phyloP scores from a whole-genome alignment of 2,888 invertebrate genomes.

The Aspidiotus rigidus region DNA sequence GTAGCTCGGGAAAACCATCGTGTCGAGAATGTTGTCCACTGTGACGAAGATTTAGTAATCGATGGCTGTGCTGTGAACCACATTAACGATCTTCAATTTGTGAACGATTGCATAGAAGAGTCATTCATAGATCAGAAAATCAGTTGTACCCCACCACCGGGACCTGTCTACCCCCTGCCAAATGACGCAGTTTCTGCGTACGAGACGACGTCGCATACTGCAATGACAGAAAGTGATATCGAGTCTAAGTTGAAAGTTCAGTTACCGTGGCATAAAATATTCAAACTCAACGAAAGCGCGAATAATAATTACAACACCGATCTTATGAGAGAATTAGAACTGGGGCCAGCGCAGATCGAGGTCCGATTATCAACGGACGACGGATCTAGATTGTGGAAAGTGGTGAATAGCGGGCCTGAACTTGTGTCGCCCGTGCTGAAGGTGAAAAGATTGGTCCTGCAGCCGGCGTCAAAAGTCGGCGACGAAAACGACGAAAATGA shows the following conservation, averaged over 20 bases:
- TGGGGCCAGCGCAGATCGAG: conserved; percentile 36
- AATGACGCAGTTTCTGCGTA: background rate
- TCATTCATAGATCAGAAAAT: conserved; percentile 25
- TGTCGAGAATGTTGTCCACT: background rate
- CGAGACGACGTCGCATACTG: background rate
- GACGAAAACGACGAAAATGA: background rate
- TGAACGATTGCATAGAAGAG: conserved; percentile 17
- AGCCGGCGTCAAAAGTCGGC: conserved; percentile 11
- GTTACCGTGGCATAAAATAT: conserved; percentile 35
- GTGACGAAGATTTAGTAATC: background rate
- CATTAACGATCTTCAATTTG: background rate
- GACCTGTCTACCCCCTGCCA: background rate
- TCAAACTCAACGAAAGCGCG: conserved; percentile 20
- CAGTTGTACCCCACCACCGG: background rate
- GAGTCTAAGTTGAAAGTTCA: conserved; percentile 33
- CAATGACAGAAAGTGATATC: background rate
- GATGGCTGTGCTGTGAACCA: background rate
- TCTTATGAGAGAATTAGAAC: conserved; percentile 29
- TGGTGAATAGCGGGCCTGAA: conserved; percentile 5
- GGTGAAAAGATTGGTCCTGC: conserved; percentile 33
- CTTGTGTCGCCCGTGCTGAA: conserved; percentile 30
- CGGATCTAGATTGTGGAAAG: conserved; percentile 22
- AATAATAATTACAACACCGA: background rate
- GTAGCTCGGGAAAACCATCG: conserved; percentile 13
- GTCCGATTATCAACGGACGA: conserved; percentile 32